Evolutionary conservation across 2,888 invertebrate genomes (phyloP).

Genomic region (Blastobasis lacticolella): DNA sequence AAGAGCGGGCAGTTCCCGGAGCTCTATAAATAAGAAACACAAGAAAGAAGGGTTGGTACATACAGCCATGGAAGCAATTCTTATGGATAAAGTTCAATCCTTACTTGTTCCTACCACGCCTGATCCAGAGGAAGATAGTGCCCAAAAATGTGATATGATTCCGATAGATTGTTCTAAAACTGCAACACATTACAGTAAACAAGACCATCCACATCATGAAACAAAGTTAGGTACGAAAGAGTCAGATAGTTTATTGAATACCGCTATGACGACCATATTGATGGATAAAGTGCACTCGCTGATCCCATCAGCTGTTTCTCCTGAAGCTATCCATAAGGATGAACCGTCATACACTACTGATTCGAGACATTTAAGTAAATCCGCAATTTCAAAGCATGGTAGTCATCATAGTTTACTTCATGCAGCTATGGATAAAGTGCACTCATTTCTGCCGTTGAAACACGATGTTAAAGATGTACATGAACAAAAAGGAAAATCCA

Average conservation of each 20-base stretch:
- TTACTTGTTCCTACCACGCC: constrained; percentile 55
- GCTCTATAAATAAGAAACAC: neutral
- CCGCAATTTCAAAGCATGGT: too few relatives aligned
- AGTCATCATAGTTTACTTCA: constrained; percentile 19
- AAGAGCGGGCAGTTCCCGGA: neutral
- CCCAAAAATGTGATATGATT: too few relatives aligned
- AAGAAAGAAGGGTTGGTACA: constrained; percentile 43
- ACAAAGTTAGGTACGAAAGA: constrained; percentile 18
- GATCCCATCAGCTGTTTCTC: constrained; percentile 40
- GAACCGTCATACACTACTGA: constrained; percentile 11
- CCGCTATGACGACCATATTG: constrained; percentile 69
- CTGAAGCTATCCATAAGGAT: constrained; percentile 11
- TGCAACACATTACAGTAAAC: neutral
- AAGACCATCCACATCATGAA: neutral
- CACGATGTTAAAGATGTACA: too few relatives aligned
- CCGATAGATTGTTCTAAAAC: neutral
- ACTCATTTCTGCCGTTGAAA: constrained; percentile 13
- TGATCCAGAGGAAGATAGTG: constrained; percentile 14
- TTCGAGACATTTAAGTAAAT: constrained; percentile 5
- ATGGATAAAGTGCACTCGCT: constrained; percentile 64
- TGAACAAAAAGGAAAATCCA: too few relatives aligned
- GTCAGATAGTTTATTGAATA: constrained; percentile 51
- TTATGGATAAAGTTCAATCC: constrained; percentile 69
- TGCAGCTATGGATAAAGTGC: constrained; percentile 21
- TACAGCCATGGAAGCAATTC: constrained; percentile 72